These are phyloP conservation scores for Galerucella nymphaeae DNA, from an alignment of 2,888 invertebrate species.

Conservation along the genomic window DNA sequence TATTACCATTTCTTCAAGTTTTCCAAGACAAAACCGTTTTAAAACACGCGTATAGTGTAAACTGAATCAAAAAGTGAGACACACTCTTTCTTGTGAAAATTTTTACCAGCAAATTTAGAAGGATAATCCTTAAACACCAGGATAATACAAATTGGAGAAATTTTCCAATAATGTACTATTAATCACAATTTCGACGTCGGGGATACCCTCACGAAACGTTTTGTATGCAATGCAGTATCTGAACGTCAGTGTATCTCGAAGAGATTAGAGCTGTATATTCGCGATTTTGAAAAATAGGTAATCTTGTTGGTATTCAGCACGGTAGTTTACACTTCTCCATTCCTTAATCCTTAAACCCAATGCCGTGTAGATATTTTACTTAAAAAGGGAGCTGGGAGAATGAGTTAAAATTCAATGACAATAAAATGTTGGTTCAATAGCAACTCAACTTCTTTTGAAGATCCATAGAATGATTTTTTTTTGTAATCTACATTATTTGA, in stretches of 20 bases:
- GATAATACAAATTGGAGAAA: not conserved
- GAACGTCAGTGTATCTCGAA: conserved; percentile 36
- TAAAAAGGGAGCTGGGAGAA: not conserved
- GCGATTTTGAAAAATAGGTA: conserved; percentile 53
- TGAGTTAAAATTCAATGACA: not conserved
- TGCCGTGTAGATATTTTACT: not conserved
- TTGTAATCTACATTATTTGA: no score
- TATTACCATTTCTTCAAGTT: no score
- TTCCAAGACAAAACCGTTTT: no score
- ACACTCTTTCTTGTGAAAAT: no score
- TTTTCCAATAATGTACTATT: conserved; percentile 23
- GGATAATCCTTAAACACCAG: not conserved
- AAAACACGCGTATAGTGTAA: no score
- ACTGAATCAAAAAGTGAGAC: no score
- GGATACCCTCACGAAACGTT: conserved; percentile 29
- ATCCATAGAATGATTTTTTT: no score
- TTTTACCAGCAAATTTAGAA: not conserved
- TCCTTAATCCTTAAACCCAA: not conserved
- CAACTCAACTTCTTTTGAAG: no score
- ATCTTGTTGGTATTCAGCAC: conserved; percentile 50
- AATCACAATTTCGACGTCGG: conserved; percentile 27
- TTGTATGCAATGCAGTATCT: conserved; percentile 39
- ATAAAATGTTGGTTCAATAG: no score
- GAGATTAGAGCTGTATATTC: conserved; percentile 54
- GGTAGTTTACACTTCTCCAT: conserved; percentile 36